A percentile compares a stretch with the other conserved stretches of the same genome.
Evolutionary conservation across 2,888 invertebrate genomes (phyloP).

Genomic region (Aphodius granarius): DNA sequence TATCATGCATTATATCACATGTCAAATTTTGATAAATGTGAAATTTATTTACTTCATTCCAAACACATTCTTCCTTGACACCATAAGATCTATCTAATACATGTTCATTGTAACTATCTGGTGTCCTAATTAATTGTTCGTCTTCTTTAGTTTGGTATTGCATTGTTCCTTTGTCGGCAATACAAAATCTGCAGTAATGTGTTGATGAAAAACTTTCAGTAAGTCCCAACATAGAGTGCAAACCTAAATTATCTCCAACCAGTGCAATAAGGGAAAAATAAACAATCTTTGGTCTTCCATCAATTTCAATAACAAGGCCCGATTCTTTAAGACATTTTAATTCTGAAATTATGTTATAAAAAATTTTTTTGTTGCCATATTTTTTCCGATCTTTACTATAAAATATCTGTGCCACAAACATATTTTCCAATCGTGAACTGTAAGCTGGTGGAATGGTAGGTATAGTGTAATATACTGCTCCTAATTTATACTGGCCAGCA

Average conservation of each 20-base stretch:
- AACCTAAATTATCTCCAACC: constrained; percentile 28
- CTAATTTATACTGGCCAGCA: constrained; percentile 37
- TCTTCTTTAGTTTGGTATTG: constrained; percentile 23
- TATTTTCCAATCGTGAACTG: constrained; percentile 33
- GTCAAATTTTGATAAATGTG: constrained; percentile 36
- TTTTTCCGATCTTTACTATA: constrained; percentile 25
- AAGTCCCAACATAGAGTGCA: constrained; percentile 28
- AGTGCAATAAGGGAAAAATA: constrained; percentile 24
- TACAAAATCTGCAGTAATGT: constrained; percentile 33
- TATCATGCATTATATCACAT: constrained; percentile 43
- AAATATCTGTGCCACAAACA: constrained; percentile 36
- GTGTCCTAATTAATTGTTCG: constrained; percentile 18
- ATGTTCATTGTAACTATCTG: constrained; percentile 19
- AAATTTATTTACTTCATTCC: constrained; percentile 35
- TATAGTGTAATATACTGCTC: constrained; percentile 36
- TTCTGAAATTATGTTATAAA: constrained; percentile 15
- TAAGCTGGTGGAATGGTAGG: constrained; percentile 35
- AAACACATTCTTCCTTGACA: constrained; percentile 36
- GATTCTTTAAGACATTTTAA: constrained; percentile 23
- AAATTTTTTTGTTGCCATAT: constrained; percentile 19
- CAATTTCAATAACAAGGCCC: constrained; percentile 22
- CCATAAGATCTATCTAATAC: constrained; percentile 27
- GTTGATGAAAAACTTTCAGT: constrained; percentile 22
- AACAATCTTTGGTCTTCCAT: constrained; percentile 8
- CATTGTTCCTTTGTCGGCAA: constrained; percentile 20